Evolutionary conservation across 2,888 invertebrate genomes (phyloP).

Genomic region (Tetropium fuscum): DNA sequence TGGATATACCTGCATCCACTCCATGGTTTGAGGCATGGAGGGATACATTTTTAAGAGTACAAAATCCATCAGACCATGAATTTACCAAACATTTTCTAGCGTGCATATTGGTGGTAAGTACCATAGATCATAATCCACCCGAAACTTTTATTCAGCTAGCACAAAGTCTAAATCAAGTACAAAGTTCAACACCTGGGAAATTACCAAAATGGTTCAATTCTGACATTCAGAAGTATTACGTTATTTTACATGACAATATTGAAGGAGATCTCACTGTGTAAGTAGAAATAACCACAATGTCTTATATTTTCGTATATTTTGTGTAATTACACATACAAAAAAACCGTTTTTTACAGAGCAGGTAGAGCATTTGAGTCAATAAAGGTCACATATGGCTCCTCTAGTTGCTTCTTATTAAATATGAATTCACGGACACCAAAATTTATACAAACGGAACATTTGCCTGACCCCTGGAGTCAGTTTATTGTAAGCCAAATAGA

Average conservation of each 20-base stretch:
- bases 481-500: constrained; percentile 73
- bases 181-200: constrained; percentile 72
- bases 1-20: constrained; percentile 81
- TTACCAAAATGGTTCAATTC: constrained; percentile 86
- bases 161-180: constrained; percentile 83
- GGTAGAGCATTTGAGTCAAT: constrained; percentile 86
- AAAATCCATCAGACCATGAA: constrained; percentile 95
- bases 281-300: too few species aligned
- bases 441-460: constrained; percentile 67
- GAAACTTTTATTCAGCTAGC: constrained; percentile 85
- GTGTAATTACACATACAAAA: too few species aligned
- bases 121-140: constrained; percentile 80
- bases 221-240: constrained; percentile 88
- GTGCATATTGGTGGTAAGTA: constrained; percentile 82
- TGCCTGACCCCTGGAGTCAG: constrained; percentile 89
- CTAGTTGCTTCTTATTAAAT: constrained; percentile 89
- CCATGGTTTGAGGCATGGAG: constrained; percentile 98
- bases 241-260: constrained; percentile 87
- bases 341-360: constrained; percentile 75
- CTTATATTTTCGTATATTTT: too few species aligned
- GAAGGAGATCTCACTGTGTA: constrained; percentile 82
- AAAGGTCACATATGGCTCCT: constrained; percentile 87
- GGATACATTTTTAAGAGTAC: constrained; percentile 88
- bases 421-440: constrained; percentile 84
- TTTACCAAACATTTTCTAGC: constrained; percentile 91